phyloP scores from a whole-genome alignment of 2,797 vertebrate genomes.

The Dendrocincla fuliginosa region DNA sequence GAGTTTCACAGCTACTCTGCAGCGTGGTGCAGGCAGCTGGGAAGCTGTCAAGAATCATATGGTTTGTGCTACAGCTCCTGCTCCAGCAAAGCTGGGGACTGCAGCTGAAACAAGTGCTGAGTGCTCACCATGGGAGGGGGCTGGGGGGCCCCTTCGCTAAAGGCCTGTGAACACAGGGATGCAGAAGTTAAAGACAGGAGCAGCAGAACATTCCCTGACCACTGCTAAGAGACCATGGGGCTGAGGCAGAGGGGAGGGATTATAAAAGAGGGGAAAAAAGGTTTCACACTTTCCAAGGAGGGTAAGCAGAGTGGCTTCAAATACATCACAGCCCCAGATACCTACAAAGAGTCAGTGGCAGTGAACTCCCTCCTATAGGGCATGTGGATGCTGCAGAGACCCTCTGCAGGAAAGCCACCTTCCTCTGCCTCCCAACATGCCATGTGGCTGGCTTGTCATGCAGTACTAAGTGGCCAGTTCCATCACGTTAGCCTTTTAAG shows the following conservation, averaged over 20 bases:
- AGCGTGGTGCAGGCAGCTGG: background rate
- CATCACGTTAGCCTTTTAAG: conserved; percentile 40
- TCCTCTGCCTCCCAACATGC: background rate
- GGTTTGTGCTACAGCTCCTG: conserved; percentile 26
- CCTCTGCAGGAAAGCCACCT: background rate
- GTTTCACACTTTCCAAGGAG: background rate
- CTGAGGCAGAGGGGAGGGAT: background rate
- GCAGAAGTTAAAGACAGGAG: background rate
- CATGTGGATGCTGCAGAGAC: background rate
- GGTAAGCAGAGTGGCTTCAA: background rate
- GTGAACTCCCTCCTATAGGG: background rate
- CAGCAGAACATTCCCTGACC: background rate
- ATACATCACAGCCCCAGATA: background rate
- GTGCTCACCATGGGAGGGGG: fast-evolving
- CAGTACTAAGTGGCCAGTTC: conserved; percentile 46
- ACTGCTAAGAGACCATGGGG: background rate
- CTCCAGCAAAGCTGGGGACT: background rate
- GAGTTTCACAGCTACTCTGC: conserved; percentile 46
- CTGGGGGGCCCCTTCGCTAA: background rate
- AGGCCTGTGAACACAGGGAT: fast-evolving
- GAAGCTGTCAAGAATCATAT: conserved; percentile 39
- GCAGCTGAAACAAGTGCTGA: background rate
- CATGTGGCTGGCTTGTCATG: background rate
- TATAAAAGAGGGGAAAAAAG: background rate
- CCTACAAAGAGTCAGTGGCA: background rate